Base-by-base conservation (phyloP, 1,140 invertebrate species). In the Thaumatotibia leucotreta region DNA sequence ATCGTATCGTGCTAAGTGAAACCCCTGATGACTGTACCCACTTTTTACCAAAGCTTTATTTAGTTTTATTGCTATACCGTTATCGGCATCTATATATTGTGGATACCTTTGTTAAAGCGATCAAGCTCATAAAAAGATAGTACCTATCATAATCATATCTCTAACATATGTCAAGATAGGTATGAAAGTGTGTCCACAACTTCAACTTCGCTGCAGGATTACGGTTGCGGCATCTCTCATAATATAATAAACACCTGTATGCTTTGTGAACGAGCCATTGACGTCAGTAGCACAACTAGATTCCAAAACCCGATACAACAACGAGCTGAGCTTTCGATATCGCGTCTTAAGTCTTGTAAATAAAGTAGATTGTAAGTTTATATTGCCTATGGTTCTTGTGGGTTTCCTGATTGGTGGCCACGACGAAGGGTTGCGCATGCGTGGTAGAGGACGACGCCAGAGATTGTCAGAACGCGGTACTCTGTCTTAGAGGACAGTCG, bases 191-290 rank as follows among this genome's bases (percentile, higher is more conserved):
- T 54, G 50, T 14, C 24, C 23, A 27, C 6, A 45, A 45, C 50
- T 54, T 9, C 20, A 58, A 58, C 52, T 58, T 58, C 24, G 52
- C 52, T 27, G 52, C 52, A 58, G 52, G 24, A 3, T n/a, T n/a
- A 24, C 50, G 50, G 50, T 20, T 82, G 81, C 78, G 74, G 80
- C 69, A 75, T 79, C 75, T 79, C 52, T 27, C 27, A 80, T 70
- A 76, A 67, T 63, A 65, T 33, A 68, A 69, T 67, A 69, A 72
- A 80, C 83, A 84, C 82, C 81, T 86, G 84, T 82, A 82, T 79
- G 77, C 72, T 83, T 86, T 84, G 79, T 87, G 83, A 87, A 85
- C 75, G 83, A 78, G 62, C 77, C 79, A 88, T 88, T 88, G 85
- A 88, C 85, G 85, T 88, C 85, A 88, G 52, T 24, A 58, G 11